phyloP scores from a whole-genome alignment of 2,888 invertebrate species.

The Melanargia galathea region DNA sequence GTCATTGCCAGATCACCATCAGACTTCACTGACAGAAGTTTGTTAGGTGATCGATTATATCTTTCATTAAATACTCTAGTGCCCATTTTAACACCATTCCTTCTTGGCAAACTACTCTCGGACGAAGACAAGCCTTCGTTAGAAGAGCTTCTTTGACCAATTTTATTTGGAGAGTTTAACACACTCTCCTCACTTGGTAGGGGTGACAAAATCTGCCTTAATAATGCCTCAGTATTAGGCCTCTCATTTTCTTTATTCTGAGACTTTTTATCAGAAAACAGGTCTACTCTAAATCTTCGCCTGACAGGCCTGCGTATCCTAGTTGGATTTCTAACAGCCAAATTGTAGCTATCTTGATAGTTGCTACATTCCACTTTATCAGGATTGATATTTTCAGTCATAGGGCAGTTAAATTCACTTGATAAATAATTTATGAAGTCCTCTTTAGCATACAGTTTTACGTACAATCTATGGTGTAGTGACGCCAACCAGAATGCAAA shows the following conservation, averaged over 20 bases:
- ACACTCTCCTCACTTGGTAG: conserved; percentile 57
- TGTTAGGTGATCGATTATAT: conserved; percentile 55
- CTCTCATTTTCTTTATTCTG: conserved; percentile 88
- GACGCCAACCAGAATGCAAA: conserved; percentile 90
- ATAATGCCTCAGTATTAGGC: conserved; percentile 76
- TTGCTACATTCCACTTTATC: conserved; percentile 69
- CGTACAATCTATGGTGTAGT: conserved; percentile 89
- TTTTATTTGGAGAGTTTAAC: conserved; percentile 48
- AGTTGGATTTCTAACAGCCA: conserved; percentile 74
- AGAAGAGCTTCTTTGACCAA: conserved; percentile 63
- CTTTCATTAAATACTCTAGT: conserved; percentile 84
- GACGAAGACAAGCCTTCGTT: conserved; percentile 77
- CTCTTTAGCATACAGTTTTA: conserved; percentile 87
- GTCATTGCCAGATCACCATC: conserved; percentile 68
- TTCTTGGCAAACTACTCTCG: conserved; percentile 79
- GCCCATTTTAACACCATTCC: conserved; percentile 89
- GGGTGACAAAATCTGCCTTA: conserved; percentile 68
- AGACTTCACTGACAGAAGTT: conserved; percentile 55
- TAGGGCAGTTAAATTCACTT: conserved; percentile 81
- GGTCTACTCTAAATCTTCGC: conserved; percentile 78
- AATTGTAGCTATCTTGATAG: conserved; percentile 77
- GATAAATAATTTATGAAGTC: conserved; percentile 85
- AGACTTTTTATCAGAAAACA: conserved; percentile 78
- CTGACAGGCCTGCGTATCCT: conserved; percentile 69
- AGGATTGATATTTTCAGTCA: conserved; percentile 62